These are phyloP conservation scores for Hololepta plana DNA, from an alignment of 2,888 invertebrate genomes.

Conservation along the genomic window DNA sequence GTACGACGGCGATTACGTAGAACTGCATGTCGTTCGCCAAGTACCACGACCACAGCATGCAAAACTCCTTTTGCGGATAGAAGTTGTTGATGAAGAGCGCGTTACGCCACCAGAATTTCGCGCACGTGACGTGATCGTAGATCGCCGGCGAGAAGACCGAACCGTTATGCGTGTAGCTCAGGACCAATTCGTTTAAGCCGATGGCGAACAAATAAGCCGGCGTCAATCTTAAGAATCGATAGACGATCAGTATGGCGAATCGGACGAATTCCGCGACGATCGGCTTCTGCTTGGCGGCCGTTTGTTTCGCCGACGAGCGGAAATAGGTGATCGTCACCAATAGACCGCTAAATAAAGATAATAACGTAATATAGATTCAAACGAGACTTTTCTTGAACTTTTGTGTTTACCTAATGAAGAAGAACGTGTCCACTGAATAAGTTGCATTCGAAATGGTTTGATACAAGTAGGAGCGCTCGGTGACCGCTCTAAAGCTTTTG, in stretches of 20 bases:
- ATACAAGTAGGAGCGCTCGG: conserved; percentile 59
- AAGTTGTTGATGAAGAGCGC: conserved; percentile 68
- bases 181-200: conserved; percentile 50
- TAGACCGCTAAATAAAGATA: conserved; percentile 45
- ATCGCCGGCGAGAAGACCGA: conserved; percentile 58
- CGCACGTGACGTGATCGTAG: conserved; percentile 53
- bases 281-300: conserved; percentile 26
- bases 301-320: conserved; percentile 38
- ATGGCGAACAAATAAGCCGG: conserved; percentile 70
- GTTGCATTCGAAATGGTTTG: conserved; percentile 73
- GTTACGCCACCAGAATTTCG: conserved; percentile 69
- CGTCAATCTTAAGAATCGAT: conserved; percentile 55
- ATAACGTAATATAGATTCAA: conserved; percentile 1
- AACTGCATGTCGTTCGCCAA: conserved; percentile 68
- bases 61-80: conserved; percentile 56
- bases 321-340: conserved; percentile 55
- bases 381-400: conserved; percentile 4
- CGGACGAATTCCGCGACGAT: conserved; percentile 16
- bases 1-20: conserved; percentile 46
- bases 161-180: conserved; percentile 50
- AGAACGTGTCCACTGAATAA: conserved; percentile 74
- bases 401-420: conserved; percentile 57
- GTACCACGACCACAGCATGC: conserved; percentile 73
- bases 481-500: conserved; percentile 51
- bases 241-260: conserved; percentile 34